Evolutionary conservation across 2,113 vertebrate species (phyloP).

Genomic region (Gasterosteus nipponicus): DNA sequence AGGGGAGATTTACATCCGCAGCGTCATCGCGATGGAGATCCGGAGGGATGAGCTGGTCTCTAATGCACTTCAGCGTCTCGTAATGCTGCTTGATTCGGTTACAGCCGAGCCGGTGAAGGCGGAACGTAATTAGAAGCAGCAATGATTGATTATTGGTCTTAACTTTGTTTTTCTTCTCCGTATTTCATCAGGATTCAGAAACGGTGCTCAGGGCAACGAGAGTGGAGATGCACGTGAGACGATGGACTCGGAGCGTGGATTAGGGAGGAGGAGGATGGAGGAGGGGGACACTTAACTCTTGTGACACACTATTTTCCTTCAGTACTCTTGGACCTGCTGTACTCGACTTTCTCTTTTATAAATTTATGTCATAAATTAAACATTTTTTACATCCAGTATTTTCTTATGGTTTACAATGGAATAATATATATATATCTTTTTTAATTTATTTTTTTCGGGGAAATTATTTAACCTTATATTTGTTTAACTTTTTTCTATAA

Average conservation of each 20-base stretch:
- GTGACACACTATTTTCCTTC: no score
- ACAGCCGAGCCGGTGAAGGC: conserved; percentile 30
- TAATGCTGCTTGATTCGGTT: conserved; percentile 41
- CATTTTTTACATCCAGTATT: no score
- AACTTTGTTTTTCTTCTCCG: not conserved
- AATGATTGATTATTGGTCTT: conserved; percentile 6
- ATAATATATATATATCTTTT: no score
- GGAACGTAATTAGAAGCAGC: conserved; percentile 9
- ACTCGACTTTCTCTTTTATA: no score
- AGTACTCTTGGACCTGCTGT: no score
- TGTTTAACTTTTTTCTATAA: no score
- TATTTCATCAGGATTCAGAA: not conserved
- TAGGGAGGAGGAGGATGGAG: not conserved
- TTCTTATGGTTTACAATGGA: no score
- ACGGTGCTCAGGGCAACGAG: not conserved
- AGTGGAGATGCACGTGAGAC: not conserved
- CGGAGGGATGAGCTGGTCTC: conserved; percentile 37
- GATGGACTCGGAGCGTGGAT: not conserved
- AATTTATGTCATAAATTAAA: no score
- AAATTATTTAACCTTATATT: no score
- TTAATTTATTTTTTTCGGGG: no score
- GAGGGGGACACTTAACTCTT: not conserved
- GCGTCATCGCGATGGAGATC: conserved; percentile 13
- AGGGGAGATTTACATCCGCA: not conserved
- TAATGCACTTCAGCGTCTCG: conserved; percentile 43